Evolutionary conservation across 2,113 vertebrate species (phyloP).

Genomic region (Silurus asotus): DNA sequence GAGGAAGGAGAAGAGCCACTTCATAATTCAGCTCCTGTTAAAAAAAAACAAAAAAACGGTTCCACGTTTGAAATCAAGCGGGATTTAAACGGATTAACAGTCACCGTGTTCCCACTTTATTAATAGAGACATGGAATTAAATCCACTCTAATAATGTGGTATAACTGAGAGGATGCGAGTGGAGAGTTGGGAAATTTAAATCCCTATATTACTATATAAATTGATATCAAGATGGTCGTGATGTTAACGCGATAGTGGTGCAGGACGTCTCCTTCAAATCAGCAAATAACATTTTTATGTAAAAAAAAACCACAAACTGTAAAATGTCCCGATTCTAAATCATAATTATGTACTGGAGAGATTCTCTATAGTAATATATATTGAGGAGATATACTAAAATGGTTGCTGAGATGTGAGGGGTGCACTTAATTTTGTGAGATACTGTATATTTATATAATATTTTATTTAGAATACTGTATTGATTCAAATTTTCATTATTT

Average conservation of each 20-base stretch:
- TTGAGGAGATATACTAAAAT: no score
- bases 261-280: background rate
- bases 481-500: no score
- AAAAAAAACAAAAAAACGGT: conserved; percentile 31
- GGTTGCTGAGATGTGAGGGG: no score
- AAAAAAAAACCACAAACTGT: background rate
- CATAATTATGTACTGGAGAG: background rate
- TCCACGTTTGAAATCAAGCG: conserved; percentile 37
- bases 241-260: background rate
- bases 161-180: background rate
- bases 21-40: conserved; percentile 13
- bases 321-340: background rate
- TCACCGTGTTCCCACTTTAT: conserved; percentile 43
- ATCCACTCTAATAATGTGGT: conserved; percentile 8
- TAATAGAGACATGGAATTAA: conserved; percentile 53
- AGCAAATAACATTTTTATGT: background rate
- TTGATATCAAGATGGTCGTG: background rate
- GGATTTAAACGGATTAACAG: conserved; percentile 52
- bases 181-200: background rate
- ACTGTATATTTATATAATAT: no score
- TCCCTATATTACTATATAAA: background rate
- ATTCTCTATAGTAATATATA: background rate
- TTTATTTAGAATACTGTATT: no score
- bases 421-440: no score
- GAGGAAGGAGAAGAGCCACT: background rate